phyloP scores from a whole-genome alignment of 2,113 vertebrate genomes.

The Petromus typicus region DNA sequence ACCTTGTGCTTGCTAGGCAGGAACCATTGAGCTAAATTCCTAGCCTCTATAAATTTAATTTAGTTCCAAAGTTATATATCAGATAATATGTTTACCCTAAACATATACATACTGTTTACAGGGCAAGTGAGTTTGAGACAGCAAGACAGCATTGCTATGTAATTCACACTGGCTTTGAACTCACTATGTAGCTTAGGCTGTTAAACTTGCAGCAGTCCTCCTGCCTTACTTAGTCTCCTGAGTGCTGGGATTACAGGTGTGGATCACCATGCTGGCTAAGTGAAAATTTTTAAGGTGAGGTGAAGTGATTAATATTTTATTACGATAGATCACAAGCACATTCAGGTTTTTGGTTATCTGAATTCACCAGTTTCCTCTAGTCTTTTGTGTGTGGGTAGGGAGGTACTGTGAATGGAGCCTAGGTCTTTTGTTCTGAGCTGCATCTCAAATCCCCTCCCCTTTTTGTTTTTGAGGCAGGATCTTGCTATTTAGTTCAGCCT shows the following conservation, averaged over 20 bases:
- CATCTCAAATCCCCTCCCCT: no score
- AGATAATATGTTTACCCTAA: neutral
- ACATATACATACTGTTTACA: neutral
- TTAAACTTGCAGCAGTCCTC: neutral
- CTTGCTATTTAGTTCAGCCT: no score
- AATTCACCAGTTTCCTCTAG: constrained; percentile 12
- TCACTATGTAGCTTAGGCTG: neutral
- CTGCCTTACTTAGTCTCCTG: neutral
- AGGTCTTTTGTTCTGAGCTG: no score
- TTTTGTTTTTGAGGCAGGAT: neutral
- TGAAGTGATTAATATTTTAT: constrained; percentile 21
- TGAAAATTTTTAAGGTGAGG: constrained; percentile 11
- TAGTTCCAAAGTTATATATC: neutral
- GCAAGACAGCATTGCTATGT: neutral
- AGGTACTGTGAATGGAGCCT: no score
- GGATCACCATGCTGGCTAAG: no score
- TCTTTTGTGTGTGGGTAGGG: no score
- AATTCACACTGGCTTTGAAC: neutral
- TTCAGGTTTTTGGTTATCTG: neutral
- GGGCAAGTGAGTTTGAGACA: neutral
- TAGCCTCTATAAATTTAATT: no score
- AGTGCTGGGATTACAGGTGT: neutral
- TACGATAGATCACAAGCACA: neutral
- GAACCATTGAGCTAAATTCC: no score
- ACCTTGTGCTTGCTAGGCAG: no score